Evolutionary conservation across 2,113 vertebrate species (phyloP), one percentile per base, ranked within the genome.

Genomic region (Struthidea cinerea): DNA sequence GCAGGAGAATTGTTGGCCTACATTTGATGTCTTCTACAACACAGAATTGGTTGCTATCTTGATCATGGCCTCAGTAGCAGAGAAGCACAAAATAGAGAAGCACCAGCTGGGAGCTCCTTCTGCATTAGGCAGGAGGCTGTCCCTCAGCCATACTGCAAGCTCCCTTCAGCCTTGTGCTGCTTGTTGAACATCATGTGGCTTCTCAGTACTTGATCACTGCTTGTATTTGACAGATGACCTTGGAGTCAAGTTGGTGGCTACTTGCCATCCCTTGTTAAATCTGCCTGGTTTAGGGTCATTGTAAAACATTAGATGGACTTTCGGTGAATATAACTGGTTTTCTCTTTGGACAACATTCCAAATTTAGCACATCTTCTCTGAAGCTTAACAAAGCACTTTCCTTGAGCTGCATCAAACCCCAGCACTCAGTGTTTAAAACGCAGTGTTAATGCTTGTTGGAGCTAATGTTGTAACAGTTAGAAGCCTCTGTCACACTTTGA

Each of bases 401-500:
- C 60, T 96, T 93, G 94, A 96, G 67, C 91, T 55, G 56, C 63
- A 87, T 93, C 91, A 96, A 92, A 56, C 63, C 33, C 33, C 61
- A 89, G 53, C 6, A 23, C 30, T 64, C 73, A 60, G 32, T 81
- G 56, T 92, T 89, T 87, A 87, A 85, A 83, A 55, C 37, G 44
- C 56, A 91, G 37, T 68, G 64, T 89, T 93, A 93, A 77, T 93
- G 89, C 42, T 65, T 91, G 20, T 63, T 96, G 75, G 74, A 96
- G 55, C 85, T 41, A 63, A 89, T 97, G 74, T 85, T 90, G 91
- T 91, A 94, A 95, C n/a, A 90, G 46, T 71, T 82, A 84, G 89
- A 91, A 89, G 22, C 23, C 77, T 53, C 80, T 91, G 94, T 91
- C 94, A 95, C 37, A 26, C 73, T 90, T 59, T 96, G 96, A 96